Conservation (phyloP, 37 sponge, comb jelly and placozoan species). For the Halisarca cf. caerulea region DNA sequence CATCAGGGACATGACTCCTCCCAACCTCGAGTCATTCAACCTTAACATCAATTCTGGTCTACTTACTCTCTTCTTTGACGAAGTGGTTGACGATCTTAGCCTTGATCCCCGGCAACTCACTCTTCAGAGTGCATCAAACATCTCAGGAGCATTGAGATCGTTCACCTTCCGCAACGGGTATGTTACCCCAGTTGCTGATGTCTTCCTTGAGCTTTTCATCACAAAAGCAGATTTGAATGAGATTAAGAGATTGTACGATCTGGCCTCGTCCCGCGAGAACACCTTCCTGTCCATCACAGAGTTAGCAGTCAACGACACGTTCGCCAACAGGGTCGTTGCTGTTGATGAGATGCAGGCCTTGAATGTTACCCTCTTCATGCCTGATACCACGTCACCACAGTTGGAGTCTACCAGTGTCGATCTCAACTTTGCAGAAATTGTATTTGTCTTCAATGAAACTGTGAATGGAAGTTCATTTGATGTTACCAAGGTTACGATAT, state of each 20-base stretch:
- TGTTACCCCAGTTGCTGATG: constrained; percentile 56
- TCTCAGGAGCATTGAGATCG: background rate
- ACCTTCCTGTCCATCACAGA: constrained; percentile 65
- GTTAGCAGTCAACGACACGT: constrained; percentile 60
- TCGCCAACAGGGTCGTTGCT: constrained; percentile 49
- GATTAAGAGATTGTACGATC: constrained; percentile 60
- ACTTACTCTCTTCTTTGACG: constrained; percentile 68
- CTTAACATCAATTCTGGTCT: constrained; percentile 60
- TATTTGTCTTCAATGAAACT: constrained; percentile 77
- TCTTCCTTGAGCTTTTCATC: constrained; percentile 44
- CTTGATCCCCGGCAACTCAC: constrained; percentile 60
- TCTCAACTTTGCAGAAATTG: constrained; percentile 54
- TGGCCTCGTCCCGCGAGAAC: constrained; percentile 52
- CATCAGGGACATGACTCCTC: constrained; percentile 62
- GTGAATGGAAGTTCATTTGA: constrained; percentile 71
- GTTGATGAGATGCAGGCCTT: constrained; percentile 14
- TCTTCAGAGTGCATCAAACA: constrained; percentile 33
- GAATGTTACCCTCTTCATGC: constrained; percentile 28
- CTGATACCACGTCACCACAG: constrained; percentile 73
- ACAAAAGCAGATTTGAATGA: constrained; percentile 65
- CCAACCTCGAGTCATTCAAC: constrained; percentile 52
- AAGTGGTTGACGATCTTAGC: constrained; percentile 63
- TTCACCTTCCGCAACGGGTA: constrained; percentile 51
- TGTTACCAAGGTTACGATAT: constrained; percentile 36
- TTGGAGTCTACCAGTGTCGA: constrained; percentile 53